Conservation (phyloP, 2,797 vertebrate genomes). For the Aratinga solstitialis region DNA sequence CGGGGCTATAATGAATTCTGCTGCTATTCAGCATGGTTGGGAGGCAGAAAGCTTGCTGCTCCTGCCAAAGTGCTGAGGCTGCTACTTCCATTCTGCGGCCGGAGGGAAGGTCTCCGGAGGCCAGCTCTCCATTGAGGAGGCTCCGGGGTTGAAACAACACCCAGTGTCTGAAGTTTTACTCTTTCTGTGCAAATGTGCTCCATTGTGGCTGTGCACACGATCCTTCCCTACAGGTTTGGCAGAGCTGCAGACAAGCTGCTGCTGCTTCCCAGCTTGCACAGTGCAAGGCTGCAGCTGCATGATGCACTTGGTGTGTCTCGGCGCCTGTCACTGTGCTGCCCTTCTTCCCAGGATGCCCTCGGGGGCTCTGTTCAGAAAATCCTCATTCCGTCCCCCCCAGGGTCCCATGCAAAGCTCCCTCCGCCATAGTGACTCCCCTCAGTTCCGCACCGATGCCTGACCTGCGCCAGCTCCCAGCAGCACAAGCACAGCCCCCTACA, state of each 20-base stretch:
- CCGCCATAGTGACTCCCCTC: background rate
- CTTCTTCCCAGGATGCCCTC: background rate
- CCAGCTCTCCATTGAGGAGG: constrained; percentile 13
- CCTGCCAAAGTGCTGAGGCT: constrained; percentile 46
- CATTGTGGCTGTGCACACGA: background rate
- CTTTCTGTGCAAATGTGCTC: background rate
- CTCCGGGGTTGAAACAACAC: constrained; percentile 48
- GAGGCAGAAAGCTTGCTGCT: constrained; percentile 31
- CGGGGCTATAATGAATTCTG: constrained; percentile 77
- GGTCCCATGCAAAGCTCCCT: background rate
- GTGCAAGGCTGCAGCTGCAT: background rate
- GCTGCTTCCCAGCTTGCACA: background rate
- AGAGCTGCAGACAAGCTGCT: background rate
- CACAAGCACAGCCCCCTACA: background rate
- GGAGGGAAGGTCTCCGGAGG: constrained; percentile 35
- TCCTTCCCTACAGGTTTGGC: background rate
- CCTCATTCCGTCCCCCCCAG: background rate
- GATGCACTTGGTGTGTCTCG: fast-evolving
- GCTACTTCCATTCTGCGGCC: constrained; percentile 14
- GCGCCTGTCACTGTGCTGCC: background rate
- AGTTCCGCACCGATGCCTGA: background rate
- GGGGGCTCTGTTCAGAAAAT: background rate
- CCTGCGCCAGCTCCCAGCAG: background rate
- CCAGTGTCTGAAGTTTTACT: background rate
- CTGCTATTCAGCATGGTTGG: constrained; percentile 19